Base-by-base conservation (phyloP, 1,140 invertebrate species). In the Drosophila kepulauana region DNA sequence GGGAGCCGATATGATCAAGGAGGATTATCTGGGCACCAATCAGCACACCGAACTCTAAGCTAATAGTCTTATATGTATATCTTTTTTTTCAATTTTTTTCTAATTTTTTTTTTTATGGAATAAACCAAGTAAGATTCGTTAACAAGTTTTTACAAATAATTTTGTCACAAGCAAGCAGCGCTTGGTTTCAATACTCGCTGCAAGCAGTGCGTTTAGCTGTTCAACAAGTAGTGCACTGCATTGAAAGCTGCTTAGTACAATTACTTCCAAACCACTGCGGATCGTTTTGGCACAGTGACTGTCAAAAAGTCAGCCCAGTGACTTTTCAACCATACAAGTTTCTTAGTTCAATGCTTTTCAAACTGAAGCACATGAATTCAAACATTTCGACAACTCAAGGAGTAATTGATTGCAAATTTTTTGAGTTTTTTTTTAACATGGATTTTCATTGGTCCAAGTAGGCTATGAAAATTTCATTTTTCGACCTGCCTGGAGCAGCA, bases 1-100 rank as follows among this genome's bases (percentile, higher is more conserved):
- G 84, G 96, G 94, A 0, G 94, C 95, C 3, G 96, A 97, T 75
- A 94, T 96, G 91, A 95, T 97, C 49, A 96, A 95, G 90, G 93
- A 94, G 79, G 93, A 94, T 38, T 61, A 89, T 51, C 30, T 79
- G 13, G 76, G 58, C 45, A 46, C 25, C 33, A 43, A 25, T 3
- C 45, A 78, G 57, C 85, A 89, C 6, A 86, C 49, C 16, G 85
- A 89, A 63, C 85, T 89, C 8, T 65, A 56, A 56, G 20, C 15
- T 28, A 11, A 41, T 41, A 41, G 10, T 41, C 38, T 8, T 41
- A 57, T 35, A 41, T 15, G 13, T 65, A 6, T 46, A 46, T 20
- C 25, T 49, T 52, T 68, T 28, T 43, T 28, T 62, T 33, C 20
- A 38, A 28, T 41, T 51, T 59, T 61, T 72, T 52, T 13, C 5